phyloP scores from a whole-genome alignment of 2,888 invertebrate genomes.

The Andricus curvator region DNA sequence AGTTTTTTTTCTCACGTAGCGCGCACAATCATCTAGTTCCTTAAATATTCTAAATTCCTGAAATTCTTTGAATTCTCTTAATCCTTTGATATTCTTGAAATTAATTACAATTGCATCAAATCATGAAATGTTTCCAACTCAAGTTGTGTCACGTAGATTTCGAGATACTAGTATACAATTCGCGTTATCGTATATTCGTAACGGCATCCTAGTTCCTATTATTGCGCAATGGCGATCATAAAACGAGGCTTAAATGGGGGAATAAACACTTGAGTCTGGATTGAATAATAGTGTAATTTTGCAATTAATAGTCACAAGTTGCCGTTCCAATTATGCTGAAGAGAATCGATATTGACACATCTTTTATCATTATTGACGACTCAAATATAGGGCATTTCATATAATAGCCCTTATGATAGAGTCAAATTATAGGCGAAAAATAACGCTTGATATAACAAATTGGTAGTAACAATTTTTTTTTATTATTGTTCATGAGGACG shows the following conservation, averaged over 20 bases:
- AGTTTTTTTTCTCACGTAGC: no score
- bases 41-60: no score
- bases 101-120: not conserved
- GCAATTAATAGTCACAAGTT: not conserved
- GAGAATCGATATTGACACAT: not conserved
- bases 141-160: not conserved
- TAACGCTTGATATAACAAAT: no score
- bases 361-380: not conserved
- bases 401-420: no score
- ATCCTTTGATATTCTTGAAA: no score
- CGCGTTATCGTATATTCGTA: not conserved
- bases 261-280: not conserved
- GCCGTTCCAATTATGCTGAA: not conserved
- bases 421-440: no score
- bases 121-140: slow-evolving; percentile 5
- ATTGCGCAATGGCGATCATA: not conserved
- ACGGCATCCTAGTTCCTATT: not conserved
- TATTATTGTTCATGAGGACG: no score
- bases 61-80: no score
- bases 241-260: no score
- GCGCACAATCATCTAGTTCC: no score
- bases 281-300: not conserved
- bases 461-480: no score
- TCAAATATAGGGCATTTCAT: not conserved
- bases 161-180: not conserved